Evolutionary conservation across 2,797 vertebrate species (phyloP), one percentile per base, ranked within the genome.

Genomic region (Ctenochaetus hawaiiensis): DNA sequence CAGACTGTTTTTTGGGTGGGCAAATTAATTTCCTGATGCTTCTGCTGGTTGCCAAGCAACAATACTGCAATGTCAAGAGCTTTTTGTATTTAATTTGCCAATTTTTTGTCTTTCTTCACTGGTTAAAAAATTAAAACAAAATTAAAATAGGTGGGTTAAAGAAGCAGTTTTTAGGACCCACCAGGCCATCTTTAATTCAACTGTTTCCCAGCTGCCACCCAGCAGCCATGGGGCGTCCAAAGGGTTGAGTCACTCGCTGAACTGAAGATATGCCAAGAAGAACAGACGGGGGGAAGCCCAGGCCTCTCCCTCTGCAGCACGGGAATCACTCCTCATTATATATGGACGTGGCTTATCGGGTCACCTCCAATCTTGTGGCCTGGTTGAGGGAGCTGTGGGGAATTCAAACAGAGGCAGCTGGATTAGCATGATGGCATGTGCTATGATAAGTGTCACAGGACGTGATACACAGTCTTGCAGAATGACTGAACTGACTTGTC

Each of bases 251-350:
- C 88, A 91, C 69, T 70, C 20, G 0, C 54, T 77, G 60, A 86
- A 77, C 57, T 51, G 82, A 87, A 77, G 82, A 76, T 17, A 65
- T 59, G 78, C 81, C 83, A 88, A 78, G 56, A 80, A 52, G 69
- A 81, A 59, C 65, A 83, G 81, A 88, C 76, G 52, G 72, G 72
- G 82, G 90, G 84, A 87, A 86, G 79, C 86, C 90, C 81, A 7
- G 75, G 49, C 52, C 67, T 75, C 65, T 72, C 73, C 51, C 57
- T 76, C 67, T 49, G 72, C 39, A 56, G 67, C 12, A 2, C 56
- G 80, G 78, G 81, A 79, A 82, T 89, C 83, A 87, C 82, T 89
- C 81, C 49, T 88, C 59, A 44, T 84, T 86, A 81, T 17, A 71
- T 57, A 56, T 81, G 72, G 81, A 75, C 20, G 2, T 75, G 81